Percentiles rank a stretch among this genome's conserved stretches.
These are phyloP conservation scores for Oreochromis mossambicus DNA, from an alignment of 2,797 vertebrate species.

Conservation along the genomic window DNA sequence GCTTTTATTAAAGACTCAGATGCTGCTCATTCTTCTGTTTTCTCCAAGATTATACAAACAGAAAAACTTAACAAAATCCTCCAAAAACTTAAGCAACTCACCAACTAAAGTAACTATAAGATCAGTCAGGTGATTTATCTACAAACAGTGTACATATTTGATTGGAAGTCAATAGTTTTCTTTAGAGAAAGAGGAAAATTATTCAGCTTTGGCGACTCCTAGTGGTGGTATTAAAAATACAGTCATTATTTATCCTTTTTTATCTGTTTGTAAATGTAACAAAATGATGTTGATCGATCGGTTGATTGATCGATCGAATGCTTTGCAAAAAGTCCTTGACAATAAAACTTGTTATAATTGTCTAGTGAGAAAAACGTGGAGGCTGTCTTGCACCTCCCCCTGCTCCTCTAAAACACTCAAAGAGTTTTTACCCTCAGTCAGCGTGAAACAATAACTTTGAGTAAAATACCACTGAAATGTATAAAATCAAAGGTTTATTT, in stretches of 20 bases:
- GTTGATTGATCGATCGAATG: accelerated
- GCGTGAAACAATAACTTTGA: background rate
- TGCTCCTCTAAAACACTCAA: background rate
- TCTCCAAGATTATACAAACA: background rate
- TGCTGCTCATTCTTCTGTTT: background rate
- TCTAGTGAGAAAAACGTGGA: background rate
- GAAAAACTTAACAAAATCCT: background rate
- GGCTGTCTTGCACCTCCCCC: background rate
- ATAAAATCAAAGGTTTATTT: background rate
- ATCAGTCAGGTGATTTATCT: background rate
- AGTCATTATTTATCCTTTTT: background rate
- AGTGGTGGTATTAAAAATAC: background rate
- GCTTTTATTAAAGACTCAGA: background rate
- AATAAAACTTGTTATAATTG: background rate
- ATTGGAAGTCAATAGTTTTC: background rate
- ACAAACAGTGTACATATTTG: background rate
- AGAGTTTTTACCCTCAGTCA: background rate
- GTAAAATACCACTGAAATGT: background rate
- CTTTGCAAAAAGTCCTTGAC: background rate
- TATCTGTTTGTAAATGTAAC: background rate
- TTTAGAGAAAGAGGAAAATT: background rate
- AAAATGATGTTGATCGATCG: background rate
- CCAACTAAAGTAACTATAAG: background rate
- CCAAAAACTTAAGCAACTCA: background rate
- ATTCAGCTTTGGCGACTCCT: background rate